Evolutionary conservation across 2,113 vertebrate genomes (phyloP), one percentile per base, ranked within the genome.

Genomic region (Pedionomus torquatus): DNA sequence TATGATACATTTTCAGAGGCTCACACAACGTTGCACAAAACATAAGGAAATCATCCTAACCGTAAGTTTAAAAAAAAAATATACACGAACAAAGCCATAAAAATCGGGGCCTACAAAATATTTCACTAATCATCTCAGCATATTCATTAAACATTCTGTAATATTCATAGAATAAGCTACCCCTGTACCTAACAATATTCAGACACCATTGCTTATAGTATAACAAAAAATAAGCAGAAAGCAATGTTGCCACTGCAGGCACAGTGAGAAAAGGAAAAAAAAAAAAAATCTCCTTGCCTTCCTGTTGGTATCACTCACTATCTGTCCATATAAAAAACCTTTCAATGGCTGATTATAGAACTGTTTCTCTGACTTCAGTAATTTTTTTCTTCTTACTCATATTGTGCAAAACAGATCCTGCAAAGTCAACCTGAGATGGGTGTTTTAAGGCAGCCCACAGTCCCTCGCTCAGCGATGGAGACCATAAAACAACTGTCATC

Each of bases 231-330:
- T 20, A 57, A 84, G 41, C 4, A 4, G 25, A 77, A 91, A 81
- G 26, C 6, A 13, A 70, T n/a, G 28, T 37, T 88, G 41, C 46
- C 52, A 24, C 19, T 68, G 48, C 18, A 60, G 31, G 69, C 41
- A 24, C 3, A 18, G 24, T 39, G 19, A 46, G 61, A 64, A 24
- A 65, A 64, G 18, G 61, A 61, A 69, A 77, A 3, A 86, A 52
- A 16, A 21, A 28, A 90, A 91, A 31, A 14, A 21, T 23, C 25
- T 3, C 0, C 74, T 83, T 1, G 0, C 46, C 21, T 69, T 93
- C 71, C n/a, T 75, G 58, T 0, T 3, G 49, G n/a, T 41, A 15
- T 80, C 0, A 0, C 23, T 83, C 48, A 17, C 12, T 30, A 49
- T 26, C 19, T 54, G 15, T 21, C 41, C 43, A 4, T 31, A 51